Evolutionary conservation across 2,113 vertebrate genomes (phyloP).

Genomic region (Equus przewalskii): DNA sequence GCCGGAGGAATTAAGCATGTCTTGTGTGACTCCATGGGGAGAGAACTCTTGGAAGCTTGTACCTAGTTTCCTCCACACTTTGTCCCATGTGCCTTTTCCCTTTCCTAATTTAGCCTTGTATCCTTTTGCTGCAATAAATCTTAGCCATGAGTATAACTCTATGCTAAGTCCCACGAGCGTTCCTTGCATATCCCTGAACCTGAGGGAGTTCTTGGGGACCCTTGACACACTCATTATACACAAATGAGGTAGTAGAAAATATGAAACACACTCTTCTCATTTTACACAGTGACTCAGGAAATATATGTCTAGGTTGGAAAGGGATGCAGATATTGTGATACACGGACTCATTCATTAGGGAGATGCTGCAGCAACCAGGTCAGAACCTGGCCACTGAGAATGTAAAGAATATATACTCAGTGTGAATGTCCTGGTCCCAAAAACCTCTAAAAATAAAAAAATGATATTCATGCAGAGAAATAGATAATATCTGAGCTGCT

Average conservation of each 20-base stretch:
- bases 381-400: background rate
- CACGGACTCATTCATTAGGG: background rate
- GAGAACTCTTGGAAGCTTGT: background rate
- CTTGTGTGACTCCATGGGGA: background rate
- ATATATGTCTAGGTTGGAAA: background rate
- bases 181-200: background rate
- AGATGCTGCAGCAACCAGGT: background rate
- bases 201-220: background rate
- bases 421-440: background rate
- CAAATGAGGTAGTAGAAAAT: background rate
- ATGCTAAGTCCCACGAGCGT: background rate
- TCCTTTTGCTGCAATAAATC: background rate
- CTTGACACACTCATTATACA: background rate
- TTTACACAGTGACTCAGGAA: slow-evolving; percentile 1
- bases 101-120: background rate
- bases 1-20: background rate
- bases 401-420: background rate
- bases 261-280: background rate
- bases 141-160: background rate
- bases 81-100: background rate
- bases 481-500: background rate
- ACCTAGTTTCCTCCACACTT: background rate
- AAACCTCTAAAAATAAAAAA: background rate
- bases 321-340: background rate
- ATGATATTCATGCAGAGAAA: background rate